phyloP scores from a whole-genome alignment of 2,113 vertebrate genomes.

The Leucopsar rothschildi region DNA sequence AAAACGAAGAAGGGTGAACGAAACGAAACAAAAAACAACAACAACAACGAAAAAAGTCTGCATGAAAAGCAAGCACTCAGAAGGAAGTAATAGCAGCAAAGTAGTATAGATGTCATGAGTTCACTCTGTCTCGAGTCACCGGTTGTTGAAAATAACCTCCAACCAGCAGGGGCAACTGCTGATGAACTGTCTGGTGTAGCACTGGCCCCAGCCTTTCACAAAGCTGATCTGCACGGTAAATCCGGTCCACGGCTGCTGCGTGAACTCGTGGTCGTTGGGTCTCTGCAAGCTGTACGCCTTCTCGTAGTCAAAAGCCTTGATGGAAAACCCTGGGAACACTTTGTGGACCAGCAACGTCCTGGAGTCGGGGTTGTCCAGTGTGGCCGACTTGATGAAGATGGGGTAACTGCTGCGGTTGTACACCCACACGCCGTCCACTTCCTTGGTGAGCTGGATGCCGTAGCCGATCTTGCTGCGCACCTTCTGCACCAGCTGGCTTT shows the following conservation, averaged over 20 bases:
- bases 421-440: constrained; percentile 96
- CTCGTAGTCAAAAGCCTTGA: constrained; percentile 98
- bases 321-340: constrained; percentile 97
- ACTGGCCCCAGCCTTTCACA: constrained; percentile 99
- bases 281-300: constrained; percentile 92
- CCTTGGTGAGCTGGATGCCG: constrained; percentile 94
- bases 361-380: constrained; percentile 99
- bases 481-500: constrained; percentile 96
- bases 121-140: constrained; percentile 74
- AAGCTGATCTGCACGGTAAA: constrained; percentile 99
- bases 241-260: constrained; percentile 92
- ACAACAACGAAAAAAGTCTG: background rate
- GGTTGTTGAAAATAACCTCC: constrained; percentile 97
- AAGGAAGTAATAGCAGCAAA: constrained; percentile 82
- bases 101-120: constrained; percentile 64
- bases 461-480: constrained; percentile 96
- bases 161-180: constrained; percentile 99
- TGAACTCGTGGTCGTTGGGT: constrained; percentile 98
- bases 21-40: background rate
- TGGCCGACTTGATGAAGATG: constrained; percentile 99
- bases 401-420: constrained; percentile 99
- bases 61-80: constrained; percentile 81
- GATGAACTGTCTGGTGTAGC: constrained; percentile 98
- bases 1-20: background rate
- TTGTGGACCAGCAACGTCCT: constrained; percentile 97